phyloP scores from a whole-genome alignment of 2,113 vertebrate genomes.

The Gavia stellata region DNA sequence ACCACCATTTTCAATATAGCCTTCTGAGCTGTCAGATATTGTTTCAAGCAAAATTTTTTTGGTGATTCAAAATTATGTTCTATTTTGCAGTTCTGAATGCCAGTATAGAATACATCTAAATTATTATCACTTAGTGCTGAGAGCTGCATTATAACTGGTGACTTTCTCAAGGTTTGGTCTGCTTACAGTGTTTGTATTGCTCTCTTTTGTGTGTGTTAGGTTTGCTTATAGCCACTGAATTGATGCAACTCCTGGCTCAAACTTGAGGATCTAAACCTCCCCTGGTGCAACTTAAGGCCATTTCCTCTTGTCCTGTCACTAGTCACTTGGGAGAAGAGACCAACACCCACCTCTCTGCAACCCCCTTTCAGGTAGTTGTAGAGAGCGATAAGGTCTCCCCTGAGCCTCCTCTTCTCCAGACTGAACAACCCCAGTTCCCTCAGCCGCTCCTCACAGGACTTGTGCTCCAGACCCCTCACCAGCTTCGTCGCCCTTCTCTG shows the following conservation, averaged over 20 bases:
- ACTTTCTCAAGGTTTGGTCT: neutral
- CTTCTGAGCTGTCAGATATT: neutral
- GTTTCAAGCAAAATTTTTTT: neutral
- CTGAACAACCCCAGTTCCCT: no score
- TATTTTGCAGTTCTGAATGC: neutral
- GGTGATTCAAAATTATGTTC: neutral
- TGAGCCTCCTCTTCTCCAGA: no score
- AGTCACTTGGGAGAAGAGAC: no score
- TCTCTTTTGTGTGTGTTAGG: neutral
- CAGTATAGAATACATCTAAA: neutral
- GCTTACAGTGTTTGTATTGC: neutral
- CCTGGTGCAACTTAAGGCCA: no score
- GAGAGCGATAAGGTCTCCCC: no score
- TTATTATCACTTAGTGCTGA: neutral
- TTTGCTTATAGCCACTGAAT: neutral
- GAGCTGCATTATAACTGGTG: neutral
- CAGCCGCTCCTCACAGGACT: no score
- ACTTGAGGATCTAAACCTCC: no score
- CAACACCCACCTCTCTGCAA: no score
- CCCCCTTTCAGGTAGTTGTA: no score
- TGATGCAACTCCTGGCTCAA: neutral
- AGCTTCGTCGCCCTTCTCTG: no score
- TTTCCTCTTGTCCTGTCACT: no score
- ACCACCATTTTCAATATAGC: neutral
- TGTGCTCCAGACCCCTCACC: no score